Evolutionary conservation across 2,888 invertebrate species (phyloP).

Genomic region (Heliconius cydno): DNA sequence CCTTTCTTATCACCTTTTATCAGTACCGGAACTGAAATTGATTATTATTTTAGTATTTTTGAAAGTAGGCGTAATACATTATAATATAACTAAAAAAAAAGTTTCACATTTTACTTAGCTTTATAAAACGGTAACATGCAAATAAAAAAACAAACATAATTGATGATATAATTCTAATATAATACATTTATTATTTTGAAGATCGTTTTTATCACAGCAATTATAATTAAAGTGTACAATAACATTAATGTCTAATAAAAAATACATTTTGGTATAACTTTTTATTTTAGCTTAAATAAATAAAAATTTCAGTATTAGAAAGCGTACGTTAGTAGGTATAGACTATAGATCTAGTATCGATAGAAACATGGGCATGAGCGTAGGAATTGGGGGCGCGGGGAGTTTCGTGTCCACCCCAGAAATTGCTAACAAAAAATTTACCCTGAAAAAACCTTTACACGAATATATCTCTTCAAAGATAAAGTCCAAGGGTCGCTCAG

Average conservation of each 20-base stretch:
- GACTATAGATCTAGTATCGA: background rate
- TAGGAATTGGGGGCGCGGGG: too few relatives aligned
- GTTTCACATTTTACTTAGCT: background rate
- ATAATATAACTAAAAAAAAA: background rate
- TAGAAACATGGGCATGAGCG: too few relatives aligned
- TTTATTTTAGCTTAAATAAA: background rate
- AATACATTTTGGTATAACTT: background rate
- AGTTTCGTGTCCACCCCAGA: too few relatives aligned
- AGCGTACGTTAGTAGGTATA: background rate
- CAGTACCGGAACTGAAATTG: slow-evolving; percentile 54
- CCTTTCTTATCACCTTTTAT: slow-evolving; percentile 68
- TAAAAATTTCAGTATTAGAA: background rate
- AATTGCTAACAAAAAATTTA: too few relatives aligned
- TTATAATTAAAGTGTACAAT: background rate
- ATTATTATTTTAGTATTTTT: background rate
- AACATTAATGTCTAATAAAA: background rate
- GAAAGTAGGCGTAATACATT: background rate
- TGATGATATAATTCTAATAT: background rate
- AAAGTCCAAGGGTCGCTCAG: too few relatives aligned
- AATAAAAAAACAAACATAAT: background rate
- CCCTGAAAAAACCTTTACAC: too few relatives aligned
- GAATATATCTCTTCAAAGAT: too few relatives aligned
- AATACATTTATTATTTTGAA: background rate
- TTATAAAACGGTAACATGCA: background rate
- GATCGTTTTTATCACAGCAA: slow-evolving; percentile 4